phyloP scores from a whole-genome alignment of 1,140 invertebrate genomes.

The Conopomorpha cramerella region DNA sequence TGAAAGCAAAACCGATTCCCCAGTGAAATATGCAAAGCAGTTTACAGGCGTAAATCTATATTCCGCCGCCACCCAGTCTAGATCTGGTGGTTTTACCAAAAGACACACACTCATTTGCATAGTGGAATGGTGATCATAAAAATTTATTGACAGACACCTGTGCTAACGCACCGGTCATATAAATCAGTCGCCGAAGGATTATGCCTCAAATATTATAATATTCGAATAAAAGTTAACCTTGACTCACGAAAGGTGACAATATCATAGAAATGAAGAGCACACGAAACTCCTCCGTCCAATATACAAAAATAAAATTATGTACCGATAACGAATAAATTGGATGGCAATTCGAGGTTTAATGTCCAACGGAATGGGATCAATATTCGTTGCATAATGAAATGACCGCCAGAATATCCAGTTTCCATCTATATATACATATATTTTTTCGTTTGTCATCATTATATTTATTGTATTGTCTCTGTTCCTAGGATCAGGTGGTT shows the following conservation, averaged over 20 bases:
- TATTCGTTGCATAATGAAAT: no score
- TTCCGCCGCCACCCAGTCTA: slow-evolving; percentile 44
- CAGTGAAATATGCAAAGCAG: no score
- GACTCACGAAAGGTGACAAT: slow-evolving; percentile 9
- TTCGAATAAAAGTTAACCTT: slow-evolving; percentile 18
- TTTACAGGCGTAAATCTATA: no score
- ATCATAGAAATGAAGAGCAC: neutral
- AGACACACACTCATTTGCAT: slow-evolving; percentile 32
- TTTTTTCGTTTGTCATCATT: neutral
- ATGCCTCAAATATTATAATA: slow-evolving; percentile 16
- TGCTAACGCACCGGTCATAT: slow-evolving; percentile 24
- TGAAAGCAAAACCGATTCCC: no score
- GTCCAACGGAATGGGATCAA: no score
- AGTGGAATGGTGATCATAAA: slow-evolving; percentile 41
- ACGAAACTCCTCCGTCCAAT: no score
- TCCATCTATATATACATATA: no score
- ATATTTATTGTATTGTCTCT: slow-evolving; percentile 8
- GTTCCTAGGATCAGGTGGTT: slow-evolving; percentile 65
- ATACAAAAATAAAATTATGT: no score
- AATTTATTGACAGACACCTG: slow-evolving; percentile 49
- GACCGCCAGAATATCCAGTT: no score
- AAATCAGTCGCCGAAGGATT: slow-evolving; percentile 29
- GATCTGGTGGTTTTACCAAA: slow-evolving; percentile 25
- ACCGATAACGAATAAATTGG: no score
- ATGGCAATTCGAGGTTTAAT: no score